Base-by-base conservation (phyloP, 2,113 vertebrate species). In the Panthera tigris region DNA sequence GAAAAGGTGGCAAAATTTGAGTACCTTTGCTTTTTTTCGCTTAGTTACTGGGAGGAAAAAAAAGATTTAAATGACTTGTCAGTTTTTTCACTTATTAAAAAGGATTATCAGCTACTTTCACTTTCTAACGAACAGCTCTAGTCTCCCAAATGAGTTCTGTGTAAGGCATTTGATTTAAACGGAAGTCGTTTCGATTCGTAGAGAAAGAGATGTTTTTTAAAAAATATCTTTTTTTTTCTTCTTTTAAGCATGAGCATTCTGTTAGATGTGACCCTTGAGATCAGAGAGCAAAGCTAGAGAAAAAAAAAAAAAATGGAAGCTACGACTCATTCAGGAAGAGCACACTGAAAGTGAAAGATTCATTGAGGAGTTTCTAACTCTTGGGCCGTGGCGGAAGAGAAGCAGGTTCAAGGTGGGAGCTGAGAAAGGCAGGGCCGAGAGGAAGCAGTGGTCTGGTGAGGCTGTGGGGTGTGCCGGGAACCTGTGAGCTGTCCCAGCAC, bases 91-190 rank as follows among this genome's bases (percentile, higher is more conserved):
- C 36, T 63, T 80, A 86, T 86, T 84, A 91, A 94, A 95, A 95
- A 92, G 84, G 86, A 71, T 95, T 93, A 95, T 29, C 69, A 68
- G 50, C 69, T 94, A 88, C 97, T 97, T 98, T 96, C 97, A 94
- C 96, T 98, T 98, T 98, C 96, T 96, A 89, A 96, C 15, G 11
- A 96, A 81, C 55, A 31, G 57, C 52, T n/a, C 93, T 25, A 19
- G 36, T 65, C 57, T 79, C 93, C 41, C 15, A 89, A 94, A 57
- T 13, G 21, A 85, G 68, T 83, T 79, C 80, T 52, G 39, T n/a
- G 25, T 33, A 50, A 92, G 39, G 81, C 61, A 73, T 68, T 92
- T 78, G 39, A 85, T 29, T 71, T 73, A 33, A 81, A 94, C 18
- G 0, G 0, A 81, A 94, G 36, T 71, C 13, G 3, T 84, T 89